Evolutionary conservation across 2,113 vertebrate species (phyloP).

Genomic region (Panthera tigris): DNA sequence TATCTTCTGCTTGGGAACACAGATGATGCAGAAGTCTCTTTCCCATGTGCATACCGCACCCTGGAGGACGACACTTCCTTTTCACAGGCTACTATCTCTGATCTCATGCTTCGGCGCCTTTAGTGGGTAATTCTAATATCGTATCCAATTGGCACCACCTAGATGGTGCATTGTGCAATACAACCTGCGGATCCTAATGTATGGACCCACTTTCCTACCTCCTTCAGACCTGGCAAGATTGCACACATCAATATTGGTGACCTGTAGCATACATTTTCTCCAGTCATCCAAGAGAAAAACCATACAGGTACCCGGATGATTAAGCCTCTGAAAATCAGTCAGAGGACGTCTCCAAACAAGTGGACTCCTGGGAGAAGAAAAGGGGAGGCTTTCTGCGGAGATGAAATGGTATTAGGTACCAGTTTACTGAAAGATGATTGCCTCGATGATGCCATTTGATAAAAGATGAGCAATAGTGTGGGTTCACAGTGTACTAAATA

Average conservation of each 20-base stretch:
- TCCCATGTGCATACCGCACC: not conserved
- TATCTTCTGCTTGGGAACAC: not conserved
- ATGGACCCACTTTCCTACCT: too few species aligned
- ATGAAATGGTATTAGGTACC: not conserved
- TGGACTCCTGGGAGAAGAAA: not conserved
- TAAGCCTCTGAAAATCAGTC: not conserved
- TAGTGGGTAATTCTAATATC: not conserved
- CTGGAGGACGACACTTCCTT: not conserved
- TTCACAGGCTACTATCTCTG: not conserved
- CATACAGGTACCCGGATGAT: rapidly evolving
- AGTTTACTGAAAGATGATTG: not conserved
- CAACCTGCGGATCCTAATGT: not conserved
- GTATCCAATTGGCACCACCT: not conserved
- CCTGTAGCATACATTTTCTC: not conserved
- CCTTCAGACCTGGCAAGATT: not conserved
- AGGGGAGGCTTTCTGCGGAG: not conserved
- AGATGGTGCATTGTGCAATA: not conserved
- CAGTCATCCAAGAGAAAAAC: not conserved
- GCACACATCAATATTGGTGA: not conserved
- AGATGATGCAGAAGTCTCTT: not conserved
- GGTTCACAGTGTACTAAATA: not conserved
- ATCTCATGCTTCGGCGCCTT: not conserved
- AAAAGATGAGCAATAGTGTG: not conserved
- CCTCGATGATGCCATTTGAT: not conserved
- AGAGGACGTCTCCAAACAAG: not conserved